Evolutionary conservation across 30 jellyfish, hydroid and myxozoan species (phyloP).

Genomic region (Morbakka virulenta): DNA sequence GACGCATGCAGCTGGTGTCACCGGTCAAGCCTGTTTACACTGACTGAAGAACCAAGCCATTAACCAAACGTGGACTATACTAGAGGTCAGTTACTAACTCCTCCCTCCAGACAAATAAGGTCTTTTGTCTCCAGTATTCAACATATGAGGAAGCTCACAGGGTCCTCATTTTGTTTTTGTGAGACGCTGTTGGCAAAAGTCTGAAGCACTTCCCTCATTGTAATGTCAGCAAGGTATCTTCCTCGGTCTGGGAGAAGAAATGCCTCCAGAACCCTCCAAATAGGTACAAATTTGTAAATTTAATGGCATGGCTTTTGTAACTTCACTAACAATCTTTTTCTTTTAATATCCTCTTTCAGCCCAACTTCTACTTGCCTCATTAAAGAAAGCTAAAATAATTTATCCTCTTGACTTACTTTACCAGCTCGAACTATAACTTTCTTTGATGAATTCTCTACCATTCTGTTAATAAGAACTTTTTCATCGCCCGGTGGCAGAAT

Average conservation of each 20-base stretch:
- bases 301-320: neutral
- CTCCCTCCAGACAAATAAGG: conserved; percentile 33
- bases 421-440: conserved; percentile 2
- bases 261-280: conserved; percentile 9
- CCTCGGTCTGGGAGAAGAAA: neutral
- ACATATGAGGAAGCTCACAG: conserved; percentile 13
- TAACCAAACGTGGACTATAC: conserved; percentile 27
- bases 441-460: no score
- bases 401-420: conserved; percentile 1
- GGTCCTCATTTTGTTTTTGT: neutral
- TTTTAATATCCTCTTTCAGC: conserved; percentile 2
- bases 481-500: no score
- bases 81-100: conserved; percentile 35
- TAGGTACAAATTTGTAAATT: neutral
- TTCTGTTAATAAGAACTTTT: no score
- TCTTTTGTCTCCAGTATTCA: conserved; percentile 36
- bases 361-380: conserved; percentile 12
- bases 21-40: conserved; percentile 37
- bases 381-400: neutral
- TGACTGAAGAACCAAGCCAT: conserved; percentile 28
- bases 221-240: neutral
- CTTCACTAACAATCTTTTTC: conserved; percentile 1
- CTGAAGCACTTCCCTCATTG: neutral
- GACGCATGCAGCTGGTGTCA: conserved; percentile 22
- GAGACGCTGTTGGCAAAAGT: neutral